These are phyloP conservation scores for Plecotus auritus DNA, from an alignment of 2,113 vertebrate genomes.

Conservation along the genomic window DNA sequence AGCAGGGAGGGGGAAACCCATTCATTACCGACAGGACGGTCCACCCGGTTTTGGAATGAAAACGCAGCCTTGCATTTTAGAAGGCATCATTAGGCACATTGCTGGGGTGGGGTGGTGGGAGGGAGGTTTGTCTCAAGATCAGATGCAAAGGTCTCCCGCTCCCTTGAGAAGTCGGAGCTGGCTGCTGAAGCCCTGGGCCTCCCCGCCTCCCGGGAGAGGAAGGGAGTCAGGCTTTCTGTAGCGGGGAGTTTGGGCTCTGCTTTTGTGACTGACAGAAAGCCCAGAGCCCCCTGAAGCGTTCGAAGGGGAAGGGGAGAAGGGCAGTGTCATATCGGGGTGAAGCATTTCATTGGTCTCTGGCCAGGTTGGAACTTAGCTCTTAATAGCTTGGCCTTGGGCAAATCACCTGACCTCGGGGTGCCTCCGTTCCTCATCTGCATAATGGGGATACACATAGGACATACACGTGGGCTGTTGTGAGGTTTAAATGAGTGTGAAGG, in stretches of 20 bases:
- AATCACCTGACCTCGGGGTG: background rate
- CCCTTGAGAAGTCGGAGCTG: background rate
- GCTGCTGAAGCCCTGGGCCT: background rate
- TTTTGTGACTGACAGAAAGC: background rate
- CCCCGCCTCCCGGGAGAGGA: background rate
- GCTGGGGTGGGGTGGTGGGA: background rate
- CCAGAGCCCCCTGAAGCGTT: background rate
- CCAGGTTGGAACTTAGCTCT: background rate
- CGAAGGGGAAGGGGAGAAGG: background rate
- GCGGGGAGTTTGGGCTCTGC: background rate
- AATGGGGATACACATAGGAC: background rate
- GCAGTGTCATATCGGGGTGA: background rate
- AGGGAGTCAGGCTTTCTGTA: background rate
- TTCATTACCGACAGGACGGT: background rate
- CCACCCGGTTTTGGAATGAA: background rate
- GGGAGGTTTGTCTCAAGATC: background rate
- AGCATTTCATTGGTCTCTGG: background rate
- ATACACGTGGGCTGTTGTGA: background rate
- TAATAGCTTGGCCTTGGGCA: background rate
- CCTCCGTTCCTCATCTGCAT: background rate
- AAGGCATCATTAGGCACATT: constrained; percentile 5
- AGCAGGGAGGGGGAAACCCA: background rate
- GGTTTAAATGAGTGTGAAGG: background rate
- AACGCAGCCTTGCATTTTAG: background rate
- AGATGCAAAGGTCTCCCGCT: background rate